A percentile compares a stretch with the other conserved stretches of the same genome.
phyloP scores from a whole-genome alignment of 2,113 vertebrate genomes.

The Halichoeres trimaculatus region DNA sequence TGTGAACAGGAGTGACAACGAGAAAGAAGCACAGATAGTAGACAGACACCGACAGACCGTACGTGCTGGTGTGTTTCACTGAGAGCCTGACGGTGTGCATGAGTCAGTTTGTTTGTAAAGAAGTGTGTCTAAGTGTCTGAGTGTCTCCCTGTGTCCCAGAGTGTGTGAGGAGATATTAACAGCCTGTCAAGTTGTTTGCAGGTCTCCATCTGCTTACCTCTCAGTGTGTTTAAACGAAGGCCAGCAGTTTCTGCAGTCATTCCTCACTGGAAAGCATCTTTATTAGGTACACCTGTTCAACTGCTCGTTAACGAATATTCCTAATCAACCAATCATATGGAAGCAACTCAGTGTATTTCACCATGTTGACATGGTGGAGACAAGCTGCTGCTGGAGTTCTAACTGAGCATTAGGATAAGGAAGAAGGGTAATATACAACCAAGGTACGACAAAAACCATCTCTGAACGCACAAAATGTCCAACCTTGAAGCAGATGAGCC shows the following conservation, averaged over 20 bases:
- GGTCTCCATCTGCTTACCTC: conserved; percentile 13
- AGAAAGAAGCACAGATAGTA: background rate
- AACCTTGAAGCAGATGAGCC: too few relatives aligned
- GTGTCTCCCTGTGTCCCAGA: background rate
- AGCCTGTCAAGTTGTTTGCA: conserved; percentile 34
- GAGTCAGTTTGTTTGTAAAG: background rate
- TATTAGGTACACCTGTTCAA: too few relatives aligned
- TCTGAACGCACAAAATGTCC: too few relatives aligned
- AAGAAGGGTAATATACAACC: too few relatives aligned
- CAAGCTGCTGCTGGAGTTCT: too few relatives aligned
- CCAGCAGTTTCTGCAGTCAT: background rate
- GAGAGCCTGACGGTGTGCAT: background rate
- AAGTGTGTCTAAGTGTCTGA: background rate
- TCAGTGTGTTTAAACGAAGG: conserved; percentile 7
- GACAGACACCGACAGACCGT: background rate
- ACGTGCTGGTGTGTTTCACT: background rate
- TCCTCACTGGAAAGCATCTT: conserved; percentile 29
- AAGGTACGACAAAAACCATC: too few relatives aligned
- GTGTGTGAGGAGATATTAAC: conserved; percentile 24
- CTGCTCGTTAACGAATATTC: too few relatives aligned
- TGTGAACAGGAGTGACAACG: conserved; percentile 8
- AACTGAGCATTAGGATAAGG: too few relatives aligned
- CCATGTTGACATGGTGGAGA: too few relatives aligned
- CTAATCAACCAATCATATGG: too few relatives aligned
- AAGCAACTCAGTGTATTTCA: too few relatives aligned